Evolutionary conservation across 2,888 invertebrate genomes (phyloP).

Genomic region (Chymomyza amoena): DNA sequence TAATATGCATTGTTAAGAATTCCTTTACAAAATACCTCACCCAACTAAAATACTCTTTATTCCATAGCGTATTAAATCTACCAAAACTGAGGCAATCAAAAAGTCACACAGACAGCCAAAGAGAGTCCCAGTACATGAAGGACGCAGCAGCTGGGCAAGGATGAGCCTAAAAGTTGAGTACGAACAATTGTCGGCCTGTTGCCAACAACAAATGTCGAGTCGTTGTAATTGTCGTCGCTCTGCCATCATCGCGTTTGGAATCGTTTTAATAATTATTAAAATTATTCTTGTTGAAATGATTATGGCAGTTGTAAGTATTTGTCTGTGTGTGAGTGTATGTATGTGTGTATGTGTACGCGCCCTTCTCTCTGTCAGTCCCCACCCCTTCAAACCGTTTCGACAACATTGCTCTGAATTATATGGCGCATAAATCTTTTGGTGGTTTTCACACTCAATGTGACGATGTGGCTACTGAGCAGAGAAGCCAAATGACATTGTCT

Average conservation of each 20-base stretch:
- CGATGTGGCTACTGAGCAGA: conserved; percentile 33
- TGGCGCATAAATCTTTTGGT: conserved; percentile 72
- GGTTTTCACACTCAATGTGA: conserved; percentile 64
- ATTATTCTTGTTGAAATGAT: conserved; percentile 76
- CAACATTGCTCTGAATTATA: conserved; percentile 55
- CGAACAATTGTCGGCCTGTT: conserved; percentile 50
- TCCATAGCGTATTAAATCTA: not conserved
- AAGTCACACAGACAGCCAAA: conserved; percentile 36
- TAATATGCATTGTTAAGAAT: too few relatives aligned
- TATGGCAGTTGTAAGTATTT: conserved; percentile 68
- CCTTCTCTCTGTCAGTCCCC: not conserved
- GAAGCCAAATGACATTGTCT: not conserved
- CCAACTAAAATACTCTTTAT: not conserved
- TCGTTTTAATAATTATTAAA: conserved; percentile 74
- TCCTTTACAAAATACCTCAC: not conserved
- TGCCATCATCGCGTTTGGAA: conserved; percentile 61
- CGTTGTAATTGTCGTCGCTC: conserved; percentile 59
- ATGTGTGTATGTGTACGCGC: conserved; percentile 7
- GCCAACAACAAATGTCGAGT: conserved; percentile 47
- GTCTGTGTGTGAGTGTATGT: conserved; percentile 14
- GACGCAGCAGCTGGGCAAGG: not conserved
- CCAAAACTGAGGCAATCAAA: conserved; percentile 49
- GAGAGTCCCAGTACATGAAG: conserved; percentile 32
- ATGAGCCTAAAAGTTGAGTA: not conserved
- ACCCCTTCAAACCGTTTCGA: conserved; percentile 28